Evolutionary conservation across 2,113 vertebrate species (phyloP), one percentile per base, ranked within the genome.

Genomic region (Polypterus bichir): DNA sequence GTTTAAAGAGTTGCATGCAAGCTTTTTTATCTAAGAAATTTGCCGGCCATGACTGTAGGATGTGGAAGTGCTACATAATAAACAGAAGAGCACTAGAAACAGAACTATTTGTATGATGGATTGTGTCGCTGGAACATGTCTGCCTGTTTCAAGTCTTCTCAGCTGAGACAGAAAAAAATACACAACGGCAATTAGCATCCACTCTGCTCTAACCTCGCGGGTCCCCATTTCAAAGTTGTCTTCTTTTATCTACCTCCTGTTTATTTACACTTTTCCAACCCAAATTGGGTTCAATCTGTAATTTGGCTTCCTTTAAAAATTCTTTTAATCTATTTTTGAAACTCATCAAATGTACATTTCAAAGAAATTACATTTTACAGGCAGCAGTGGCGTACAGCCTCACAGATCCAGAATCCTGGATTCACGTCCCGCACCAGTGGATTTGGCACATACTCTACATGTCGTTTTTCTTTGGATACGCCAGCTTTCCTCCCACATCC

Each of bases 81-180:
- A 85, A 85, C 79, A 84, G 75, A 72, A 74, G 59, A 44, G 64
- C 69, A 72, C 72, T 75, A 73, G 70, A 71, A 77, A 69, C 58
- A 77, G 78, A 81, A 78, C 74, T 84, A 81, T 85, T 86, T 81
- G 79, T 72, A 65, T 62, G 59, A 55, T 58, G 60, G 5, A 59
- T 70, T 76, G 69, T 63, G 64, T 76, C 77, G 72, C 68, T 71
- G 73, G 69, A 76, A 65, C 65, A 59, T 67, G 64, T 62, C 68
- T 62, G 64, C 65, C 74, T 49, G 44, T 8, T 75, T 65, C 72
- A 62, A 47, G 67, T 63, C 65, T 70, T 68, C 68, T 54, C 61
- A 59, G 60, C 58, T 62, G 63, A 65, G 66, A 68, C 70, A 76
- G 71, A 79, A 73, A 63, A 61, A 69, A 75, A 75, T 68, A 73